Base-by-base conservation (phyloP, 2,797 vertebrate genomes). In the Cynopterus sphinx region DNA sequence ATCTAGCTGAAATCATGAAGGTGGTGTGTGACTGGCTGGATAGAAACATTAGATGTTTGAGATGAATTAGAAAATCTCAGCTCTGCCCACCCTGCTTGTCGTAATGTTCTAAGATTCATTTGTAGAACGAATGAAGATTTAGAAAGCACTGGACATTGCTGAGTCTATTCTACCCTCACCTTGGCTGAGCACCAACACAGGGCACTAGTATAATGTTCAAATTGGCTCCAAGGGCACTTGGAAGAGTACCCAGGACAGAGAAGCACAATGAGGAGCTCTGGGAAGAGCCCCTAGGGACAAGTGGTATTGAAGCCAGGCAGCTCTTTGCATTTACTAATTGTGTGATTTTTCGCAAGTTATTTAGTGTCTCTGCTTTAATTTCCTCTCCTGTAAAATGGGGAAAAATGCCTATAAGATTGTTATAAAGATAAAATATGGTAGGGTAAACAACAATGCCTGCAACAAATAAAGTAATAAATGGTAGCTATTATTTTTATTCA, bases 401-500 rank as follows among this genome's bases (percentile, higher is more conserved):
- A 74, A 85, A 86, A 74, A 41, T 59, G 28, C 28, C 19, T 11
- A 88, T 7, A 16, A 78, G 31, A 55, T n/a, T 71, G n/a, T 78
- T 74, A 10, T 11, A 51, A 75, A 19, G 43, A 79, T 70, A 77
- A 67, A 74, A 39, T 31, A 77, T 94, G 24, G 28, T 1, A 43
- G 16, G 39, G 28, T 74, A 36, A 87, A 24, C 19, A 77, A 39
- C 12, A 15, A 19, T 55, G 36, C 41, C 68, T 41, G 31, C 16
- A 85, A 70, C 16, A 70, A 84, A 55, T 31, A 15, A 49, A 77
- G 43, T 31, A 68, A 68, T 65, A 87, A 81, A 36, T 7, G 9
- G 49, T n/a, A 43, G 61, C 75, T 89, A 1, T 57, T 75, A 81
- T 43, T 87, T 84, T 82, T 73, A 67, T 79, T 89, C 79, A 49